phyloP scores from a whole-genome alignment of 2,113 vertebrate genomes.

The Galeopterus variegatus region DNA sequence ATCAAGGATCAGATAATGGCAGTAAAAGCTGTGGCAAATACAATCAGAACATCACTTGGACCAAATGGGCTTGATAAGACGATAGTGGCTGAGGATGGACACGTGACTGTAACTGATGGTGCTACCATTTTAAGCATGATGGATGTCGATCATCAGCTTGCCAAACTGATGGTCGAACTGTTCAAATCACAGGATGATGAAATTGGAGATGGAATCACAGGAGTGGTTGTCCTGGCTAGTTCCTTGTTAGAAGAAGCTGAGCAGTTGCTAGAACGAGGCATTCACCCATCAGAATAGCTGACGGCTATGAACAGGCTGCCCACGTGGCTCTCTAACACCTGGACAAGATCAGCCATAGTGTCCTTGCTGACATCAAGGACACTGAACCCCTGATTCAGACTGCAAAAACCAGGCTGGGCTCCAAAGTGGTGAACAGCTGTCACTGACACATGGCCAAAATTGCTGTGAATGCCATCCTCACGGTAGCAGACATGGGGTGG shows the following conservation, averaged over 20 bases:
- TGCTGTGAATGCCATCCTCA: slow-evolving; percentile 96
- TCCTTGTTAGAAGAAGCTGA: slow-evolving; percentile 97
- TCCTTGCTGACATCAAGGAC: slow-evolving; percentile 93
- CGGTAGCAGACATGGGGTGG: slow-evolving; percentile 98
- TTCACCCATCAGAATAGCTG: slow-evolving; percentile 97
- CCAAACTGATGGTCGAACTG: slow-evolving; percentile 99
- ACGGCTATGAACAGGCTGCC: slow-evolving; percentile 97
- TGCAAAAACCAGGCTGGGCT: slow-evolving; percentile 97
- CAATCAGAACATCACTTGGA: too few relatives aligned
- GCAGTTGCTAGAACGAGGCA: slow-evolving; percentile 96
- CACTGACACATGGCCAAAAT: slow-evolving; percentile 99
- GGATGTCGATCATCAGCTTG: slow-evolving; percentile 99
- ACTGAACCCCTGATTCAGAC: slow-evolving; percentile 97
- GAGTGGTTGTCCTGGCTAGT: slow-evolving; percentile 98
- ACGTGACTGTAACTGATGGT: slow-evolving; percentile 99
- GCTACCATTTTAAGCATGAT: slow-evolving; percentile 99
- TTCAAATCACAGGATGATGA: slow-evolving; percentile 99
- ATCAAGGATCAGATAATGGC: too few relatives aligned
- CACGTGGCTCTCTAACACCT: slow-evolving; percentile 94
- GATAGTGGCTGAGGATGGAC: slow-evolving; percentile 99
- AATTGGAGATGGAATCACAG: slow-evolving; percentile 99
- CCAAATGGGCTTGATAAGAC: slow-evolving; percentile 99
- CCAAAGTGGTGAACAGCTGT: slow-evolving; percentile 99
- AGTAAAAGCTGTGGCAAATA: too few relatives aligned
- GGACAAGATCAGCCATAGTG: slow-evolving; percentile 96